Evolutionary conservation across 2,113 vertebrate species (phyloP).

Genomic region (Hemiscyllium ocellatum): DNA sequence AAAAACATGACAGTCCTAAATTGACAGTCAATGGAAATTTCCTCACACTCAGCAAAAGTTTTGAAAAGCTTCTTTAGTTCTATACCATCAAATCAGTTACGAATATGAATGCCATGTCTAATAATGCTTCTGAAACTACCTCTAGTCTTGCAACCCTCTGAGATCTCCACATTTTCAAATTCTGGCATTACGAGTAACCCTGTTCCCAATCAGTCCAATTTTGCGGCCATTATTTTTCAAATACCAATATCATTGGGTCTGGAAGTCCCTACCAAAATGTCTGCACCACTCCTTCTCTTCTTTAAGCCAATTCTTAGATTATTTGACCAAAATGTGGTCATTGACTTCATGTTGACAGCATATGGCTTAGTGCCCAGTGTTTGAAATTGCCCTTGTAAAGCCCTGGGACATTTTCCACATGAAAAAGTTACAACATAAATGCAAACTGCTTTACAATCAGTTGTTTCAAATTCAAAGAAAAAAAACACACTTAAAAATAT

Average conservation of each 20-base stretch:
- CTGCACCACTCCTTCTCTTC: neutral
- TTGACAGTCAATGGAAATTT: too few relatives aligned
- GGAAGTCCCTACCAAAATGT: too few relatives aligned
- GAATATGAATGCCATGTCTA: too few relatives aligned
- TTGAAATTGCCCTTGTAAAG: neutral
- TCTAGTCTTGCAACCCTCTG: neutral
- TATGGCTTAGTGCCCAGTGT: neutral
- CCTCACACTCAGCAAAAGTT: too few relatives aligned
- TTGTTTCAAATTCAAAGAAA: slow-evolving; percentile 4
- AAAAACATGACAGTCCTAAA: neutral
- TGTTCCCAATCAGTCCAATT: neutral
- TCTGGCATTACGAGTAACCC: neutral
- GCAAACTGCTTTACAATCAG: neutral
- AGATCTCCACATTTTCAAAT: neutral
- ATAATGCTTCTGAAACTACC: too few relatives aligned
- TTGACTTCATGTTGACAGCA: too few relatives aligned
- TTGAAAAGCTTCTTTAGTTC: too few relatives aligned
- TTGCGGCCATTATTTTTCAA: neutral
- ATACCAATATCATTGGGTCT: neutral
- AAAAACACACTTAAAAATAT: neutral
- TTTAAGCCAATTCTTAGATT: neutral
- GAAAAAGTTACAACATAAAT: neutral
- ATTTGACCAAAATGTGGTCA: neutral
- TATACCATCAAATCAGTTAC: too few relatives aligned
- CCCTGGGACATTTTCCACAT: neutral